Percentiles rank a stretch among this genome's conserved stretches.
These are phyloP conservation scores for Tachyglossus aculeatus DNA, from an alignment of 2,797 vertebrate species.

Conservation along the genomic window DNA sequence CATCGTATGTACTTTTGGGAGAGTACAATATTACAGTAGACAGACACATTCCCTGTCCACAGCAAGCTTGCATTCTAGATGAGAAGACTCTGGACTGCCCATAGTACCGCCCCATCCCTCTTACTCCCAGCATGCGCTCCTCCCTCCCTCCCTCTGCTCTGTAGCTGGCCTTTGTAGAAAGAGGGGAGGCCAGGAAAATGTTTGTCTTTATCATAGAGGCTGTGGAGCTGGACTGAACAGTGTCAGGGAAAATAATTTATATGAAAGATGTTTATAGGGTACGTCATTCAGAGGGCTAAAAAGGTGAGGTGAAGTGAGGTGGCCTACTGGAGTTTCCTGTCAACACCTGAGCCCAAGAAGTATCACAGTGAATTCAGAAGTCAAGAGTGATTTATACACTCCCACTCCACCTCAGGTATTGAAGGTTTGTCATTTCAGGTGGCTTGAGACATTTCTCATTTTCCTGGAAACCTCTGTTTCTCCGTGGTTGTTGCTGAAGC, in stretches of 20 bases:
- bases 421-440: slow-evolving; percentile 74
- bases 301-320: slow-evolving; percentile 55
- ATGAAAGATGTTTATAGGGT: slow-evolving; percentile 36
- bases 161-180: not conserved
- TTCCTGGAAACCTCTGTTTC: slow-evolving; percentile 29
- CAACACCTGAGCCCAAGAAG: slow-evolving; percentile 70
- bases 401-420: slow-evolving; percentile 73
- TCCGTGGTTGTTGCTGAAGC: not conserved
- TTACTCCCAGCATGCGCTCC: too few relatives aligned
- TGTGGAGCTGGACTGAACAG: not conserved
- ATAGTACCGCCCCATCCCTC: too few relatives aligned
- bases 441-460: slow-evolving; percentile 36
- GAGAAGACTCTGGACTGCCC: too few relatives aligned
- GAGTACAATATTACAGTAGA: too few relatives aligned
- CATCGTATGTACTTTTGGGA: too few relatives aligned
- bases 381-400: slow-evolving; percentile 83
- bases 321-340: slow-evolving; percentile 73
- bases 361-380: slow-evolving; percentile 70
- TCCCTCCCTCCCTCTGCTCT: too few relatives aligned
- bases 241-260: slow-evolving; percentile 21
- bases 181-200: not conserved
- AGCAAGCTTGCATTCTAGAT: too few relatives aligned
- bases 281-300: not conserved
- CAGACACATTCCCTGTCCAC: too few relatives aligned
- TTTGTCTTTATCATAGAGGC: slow-evolving; percentile 10